Conservation (phyloP, 2,113 vertebrate genomes). For the Macrotis lagotis region DNA sequence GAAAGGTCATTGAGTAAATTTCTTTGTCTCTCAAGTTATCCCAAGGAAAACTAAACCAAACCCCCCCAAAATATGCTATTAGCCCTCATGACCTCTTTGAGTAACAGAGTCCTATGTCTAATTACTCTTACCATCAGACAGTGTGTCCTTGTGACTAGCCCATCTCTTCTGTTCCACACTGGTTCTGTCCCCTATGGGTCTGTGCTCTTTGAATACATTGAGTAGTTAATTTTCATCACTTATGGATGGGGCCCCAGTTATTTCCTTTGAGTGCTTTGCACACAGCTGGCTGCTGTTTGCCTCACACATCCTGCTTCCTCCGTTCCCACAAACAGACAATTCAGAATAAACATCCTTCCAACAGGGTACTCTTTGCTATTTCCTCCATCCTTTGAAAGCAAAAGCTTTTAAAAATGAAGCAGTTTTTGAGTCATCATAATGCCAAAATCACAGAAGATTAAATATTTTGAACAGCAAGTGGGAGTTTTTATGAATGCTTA, state of each 20-base stretch:
- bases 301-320: neutral
- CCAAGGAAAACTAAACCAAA: neutral
- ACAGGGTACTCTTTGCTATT: neutral
- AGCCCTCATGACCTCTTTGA: rapidly evolving
- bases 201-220: neutral
- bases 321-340: neutral
- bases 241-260: rapidly evolving
- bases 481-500: neutral
- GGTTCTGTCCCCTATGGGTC: neutral
- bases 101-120: neutral
- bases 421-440: neutral
- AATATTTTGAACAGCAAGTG: neutral
- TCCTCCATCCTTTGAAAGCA: neutral
- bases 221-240: neutral
- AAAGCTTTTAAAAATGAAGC: neutral
- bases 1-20: neutral
- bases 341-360: neutral
- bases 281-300: neutral
- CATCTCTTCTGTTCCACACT: neutral
- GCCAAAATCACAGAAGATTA: neutral
- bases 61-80: rapidly evolving
- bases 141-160: neutral
- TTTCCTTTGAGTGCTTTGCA: neutral
- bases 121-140: neutral
- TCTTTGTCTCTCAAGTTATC: neutral